These are phyloP conservation scores for Schlechtendalia chinensis DNA, from an alignment of 1,140 invertebrate species.

Conservation along the genomic window DNA sequence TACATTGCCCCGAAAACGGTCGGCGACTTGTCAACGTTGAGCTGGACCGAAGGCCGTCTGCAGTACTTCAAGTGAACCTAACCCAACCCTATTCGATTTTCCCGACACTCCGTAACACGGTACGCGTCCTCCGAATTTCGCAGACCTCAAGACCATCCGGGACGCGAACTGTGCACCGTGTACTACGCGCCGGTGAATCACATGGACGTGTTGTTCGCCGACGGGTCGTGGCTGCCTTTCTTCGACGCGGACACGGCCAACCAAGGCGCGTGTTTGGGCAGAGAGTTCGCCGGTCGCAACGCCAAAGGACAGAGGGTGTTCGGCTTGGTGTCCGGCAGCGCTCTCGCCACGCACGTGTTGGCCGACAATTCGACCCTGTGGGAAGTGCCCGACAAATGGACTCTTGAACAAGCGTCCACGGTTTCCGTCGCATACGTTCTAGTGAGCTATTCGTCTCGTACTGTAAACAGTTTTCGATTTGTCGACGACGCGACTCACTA, in stretches of 20 bases:
- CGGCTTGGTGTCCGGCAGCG: constrained; percentile 86
- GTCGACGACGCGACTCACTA: no score
- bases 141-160: constrained; percentile 13
- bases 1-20: constrained; percentile 74
- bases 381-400: constrained; percentile 85
- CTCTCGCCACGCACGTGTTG: constrained; percentile 84
- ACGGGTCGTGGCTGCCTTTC: constrained; percentile 83
- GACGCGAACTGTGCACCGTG: constrained; percentile 74
- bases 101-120: no score
- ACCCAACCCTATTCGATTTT: no score
- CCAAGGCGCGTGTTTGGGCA: constrained; percentile 71
- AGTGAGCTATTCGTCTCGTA: constrained; percentile 55
- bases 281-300: constrained; percentile 89
- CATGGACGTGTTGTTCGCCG: constrained; percentile 93
- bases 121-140: background rate
- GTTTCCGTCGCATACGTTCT: constrained; percentile 91
- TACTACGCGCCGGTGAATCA: constrained; percentile 93
- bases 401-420: constrained; percentile 85
- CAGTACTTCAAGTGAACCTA: constrained; percentile 58
- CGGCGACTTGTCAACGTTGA: constrained; percentile 81
- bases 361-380: constrained; percentile 83
- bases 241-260: constrained; percentile 82
- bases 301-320: constrained; percentile 77
- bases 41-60: constrained; percentile 73
- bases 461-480: background rate